phyloP scores from a whole-genome alignment of 2,797 vertebrate genomes.

The Scyliorhinus canicula region DNA sequence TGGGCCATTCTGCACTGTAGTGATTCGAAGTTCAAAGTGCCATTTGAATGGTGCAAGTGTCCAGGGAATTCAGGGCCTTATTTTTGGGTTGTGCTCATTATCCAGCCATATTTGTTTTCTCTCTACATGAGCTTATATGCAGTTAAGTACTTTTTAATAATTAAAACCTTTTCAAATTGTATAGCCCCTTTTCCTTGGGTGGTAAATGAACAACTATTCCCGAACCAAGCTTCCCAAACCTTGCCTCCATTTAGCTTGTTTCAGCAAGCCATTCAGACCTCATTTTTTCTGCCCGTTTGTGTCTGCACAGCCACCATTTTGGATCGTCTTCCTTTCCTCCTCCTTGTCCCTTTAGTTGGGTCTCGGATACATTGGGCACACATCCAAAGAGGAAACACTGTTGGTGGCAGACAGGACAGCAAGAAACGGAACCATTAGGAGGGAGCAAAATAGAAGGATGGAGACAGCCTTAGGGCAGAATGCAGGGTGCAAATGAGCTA shows the following conservation, averaged over 20 bases:
- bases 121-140: not conserved
- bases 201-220: not conserved
- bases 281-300: not conserved
- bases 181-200: not conserved
- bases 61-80: not conserved
- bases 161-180: not conserved
- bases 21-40: too few relatives aligned
- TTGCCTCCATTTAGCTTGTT: not conserved
- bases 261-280: not conserved
- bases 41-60: not conserved
- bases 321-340: not conserved
- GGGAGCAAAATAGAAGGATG: not conserved
- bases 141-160: not conserved
- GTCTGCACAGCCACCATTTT: not conserved
- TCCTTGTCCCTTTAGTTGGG: not conserved
- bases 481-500: not conserved
- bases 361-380: not conserved
- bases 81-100: not conserved
- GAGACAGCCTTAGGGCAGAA: not conserved
- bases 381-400: not conserved
- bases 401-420: not conserved
- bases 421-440: not conserved
- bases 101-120: not conserved
- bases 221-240: not conserved
- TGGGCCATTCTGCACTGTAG: too few relatives aligned